Evolutionary conservation across 37 sponge, comb jelly and placozoan species (phyloP).

Genomic region (Tethya wilhelma): DNA sequence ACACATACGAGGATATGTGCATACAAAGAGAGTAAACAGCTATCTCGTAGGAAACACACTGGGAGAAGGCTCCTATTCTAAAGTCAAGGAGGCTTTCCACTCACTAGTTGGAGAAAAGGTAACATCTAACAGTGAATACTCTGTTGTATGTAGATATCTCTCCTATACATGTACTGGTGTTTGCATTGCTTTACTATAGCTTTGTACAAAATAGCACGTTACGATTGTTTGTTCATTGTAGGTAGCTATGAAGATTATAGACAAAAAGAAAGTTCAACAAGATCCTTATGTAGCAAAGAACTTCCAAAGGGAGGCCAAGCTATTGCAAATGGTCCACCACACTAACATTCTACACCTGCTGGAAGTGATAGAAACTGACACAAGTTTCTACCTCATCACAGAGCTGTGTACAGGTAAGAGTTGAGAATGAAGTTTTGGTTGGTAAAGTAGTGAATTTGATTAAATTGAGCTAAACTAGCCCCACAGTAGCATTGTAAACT

Average conservation of each 20-base stretch:
- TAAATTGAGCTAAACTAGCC: too few relatives aligned
- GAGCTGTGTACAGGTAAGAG: conserved; percentile 88
- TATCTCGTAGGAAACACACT: conserved; percentile 88
- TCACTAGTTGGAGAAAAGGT: conserved; percentile 89
- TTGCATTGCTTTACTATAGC: too few relatives aligned
- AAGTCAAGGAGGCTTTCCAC: conserved; percentile 95
- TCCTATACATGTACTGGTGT: too few relatives aligned
- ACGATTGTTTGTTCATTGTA: conserved; percentile 16
- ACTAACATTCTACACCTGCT: conserved; percentile 90
- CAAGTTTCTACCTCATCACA: conserved; percentile 92
- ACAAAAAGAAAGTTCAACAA: conserved; percentile 87
- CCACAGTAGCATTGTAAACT: too few relatives aligned
- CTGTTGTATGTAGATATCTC: too few relatives aligned
- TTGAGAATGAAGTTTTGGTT: too few relatives aligned
- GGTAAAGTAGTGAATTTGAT: too few relatives aligned
- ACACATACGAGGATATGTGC: conserved; percentile 72
- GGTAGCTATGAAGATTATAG: conserved; percentile 97
- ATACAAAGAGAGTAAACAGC: conserved; percentile 83
- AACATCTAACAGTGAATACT: too few relatives aligned
- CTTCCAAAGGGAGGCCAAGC: conserved; percentile 89
- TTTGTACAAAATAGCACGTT: too few relatives aligned
- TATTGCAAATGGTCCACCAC: conserved; percentile 85
- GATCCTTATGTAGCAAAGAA: conserved; percentile 87
- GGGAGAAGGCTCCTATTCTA: conserved; percentile 96
- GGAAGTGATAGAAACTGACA: conserved; percentile 97